Percentiles rank a stretch among this genome's conserved stretches.
phyloP scores from a whole-genome alignment of 2,888 invertebrate genomes.

The Tinea trinotella region DNA sequence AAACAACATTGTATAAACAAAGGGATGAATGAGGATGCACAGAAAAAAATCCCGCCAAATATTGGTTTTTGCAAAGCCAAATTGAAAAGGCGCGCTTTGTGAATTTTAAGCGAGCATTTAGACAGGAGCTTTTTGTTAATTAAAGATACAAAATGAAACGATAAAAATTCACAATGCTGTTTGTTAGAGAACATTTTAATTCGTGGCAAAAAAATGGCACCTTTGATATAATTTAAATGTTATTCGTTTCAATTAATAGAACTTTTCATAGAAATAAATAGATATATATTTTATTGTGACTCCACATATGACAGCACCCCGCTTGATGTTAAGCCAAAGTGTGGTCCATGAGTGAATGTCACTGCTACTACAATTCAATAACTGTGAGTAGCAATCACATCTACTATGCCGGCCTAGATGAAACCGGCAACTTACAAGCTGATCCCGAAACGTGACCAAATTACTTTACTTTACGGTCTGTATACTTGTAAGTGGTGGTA shows the following conservation, averaged over 20 bases:
- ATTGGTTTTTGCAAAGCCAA: conserved; percentile 11
- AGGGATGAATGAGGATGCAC: conserved; percentile 3
- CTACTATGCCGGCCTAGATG: no score
- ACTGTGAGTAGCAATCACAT: no score
- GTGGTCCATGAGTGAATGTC: no score
- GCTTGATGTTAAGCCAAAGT: no score
- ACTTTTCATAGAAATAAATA: no score
- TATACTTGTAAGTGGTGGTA: no score
- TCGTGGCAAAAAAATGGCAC: background rate
- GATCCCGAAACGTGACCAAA: no score
- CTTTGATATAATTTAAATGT: background rate
- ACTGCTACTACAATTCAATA: no score
- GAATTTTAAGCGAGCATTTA: conserved; percentile 13
- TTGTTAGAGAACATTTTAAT: background rate
- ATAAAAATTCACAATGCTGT: conserved; percentile 11
- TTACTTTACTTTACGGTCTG: no score
- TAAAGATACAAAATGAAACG: conserved; percentile 16
- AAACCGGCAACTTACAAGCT: no score
- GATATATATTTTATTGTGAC: no score
- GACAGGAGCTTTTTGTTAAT: conserved; percentile 13
- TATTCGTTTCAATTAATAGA: background rate
- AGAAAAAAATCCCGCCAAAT: conserved; percentile 9
- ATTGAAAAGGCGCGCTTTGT: conserved; percentile 13
- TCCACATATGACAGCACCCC: background rate
- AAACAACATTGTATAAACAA: conserved; percentile 1